Evolutionary conservation across 2,113 vertebrate species (phyloP).

Genomic region (Xiphorhynchus elegans): DNA sequence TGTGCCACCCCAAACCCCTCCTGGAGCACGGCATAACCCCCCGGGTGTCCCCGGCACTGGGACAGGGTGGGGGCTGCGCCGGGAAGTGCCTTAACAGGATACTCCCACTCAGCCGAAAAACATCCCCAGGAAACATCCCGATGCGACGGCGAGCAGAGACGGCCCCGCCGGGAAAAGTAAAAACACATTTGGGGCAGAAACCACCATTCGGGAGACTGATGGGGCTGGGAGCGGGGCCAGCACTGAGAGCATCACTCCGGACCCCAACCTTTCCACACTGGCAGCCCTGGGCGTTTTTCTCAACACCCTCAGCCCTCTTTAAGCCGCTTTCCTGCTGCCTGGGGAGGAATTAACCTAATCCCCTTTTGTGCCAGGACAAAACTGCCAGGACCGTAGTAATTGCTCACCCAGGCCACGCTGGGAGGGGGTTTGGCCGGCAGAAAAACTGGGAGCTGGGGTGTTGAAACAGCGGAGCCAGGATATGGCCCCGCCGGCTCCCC

Average conservation of each 20-base stretch:
- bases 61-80: neutral
- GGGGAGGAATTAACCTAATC: constrained; percentile 44
- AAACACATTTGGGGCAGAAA: neutral
- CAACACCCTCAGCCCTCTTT: neutral
- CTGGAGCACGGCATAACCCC: neutral
- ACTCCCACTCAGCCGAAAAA: neutral
- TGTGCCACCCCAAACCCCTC: neutral
- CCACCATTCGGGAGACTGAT: neutral
- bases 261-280: neutral
- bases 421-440: neutral
- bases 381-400: neutral
- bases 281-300: rapidly evolving
- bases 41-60: neutral
- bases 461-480: neutral
- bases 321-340: constrained; percentile 4
- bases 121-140: constrained; percentile 47
- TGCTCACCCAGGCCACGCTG: neutral
- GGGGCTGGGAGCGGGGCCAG: neutral
- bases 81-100: constrained; percentile 30
- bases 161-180: neutral
- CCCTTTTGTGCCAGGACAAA: neutral
- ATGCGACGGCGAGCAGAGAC: neutral
- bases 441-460: neutral
- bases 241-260: neutral
- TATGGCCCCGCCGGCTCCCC: neutral